Base-by-base conservation (phyloP, 2,113 vertebrate genomes). In the Sceloporus undulatus region DNA sequence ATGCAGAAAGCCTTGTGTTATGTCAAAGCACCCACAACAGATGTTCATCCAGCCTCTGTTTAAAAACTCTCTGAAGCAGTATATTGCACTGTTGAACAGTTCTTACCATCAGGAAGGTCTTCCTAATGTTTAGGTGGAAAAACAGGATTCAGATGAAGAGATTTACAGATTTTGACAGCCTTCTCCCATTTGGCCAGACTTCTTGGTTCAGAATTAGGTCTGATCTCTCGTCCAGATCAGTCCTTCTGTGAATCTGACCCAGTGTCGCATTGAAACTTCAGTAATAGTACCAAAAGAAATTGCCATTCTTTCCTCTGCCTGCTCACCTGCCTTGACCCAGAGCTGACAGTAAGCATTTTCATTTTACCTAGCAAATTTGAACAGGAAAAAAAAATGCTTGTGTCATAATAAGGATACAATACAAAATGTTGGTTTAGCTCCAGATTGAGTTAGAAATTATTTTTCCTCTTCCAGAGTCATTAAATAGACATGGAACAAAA, bases 401-500 rank as follows among this genome's bases (percentile, higher is more conserved):
- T 9, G 66, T 25, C 75, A 77, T 77, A 76, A 48, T 76, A 48
- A 76, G 21, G 6, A 11, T 48, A 48, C 9, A 8, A 75, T 16
- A 42, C 5, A 70, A 10, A 86, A 87, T n/a, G 85, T 9, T 86
- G 5, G 9, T 38, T 66, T 13, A 89, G 29, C 59, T 88, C 2
- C 52, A 77, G 1, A 75, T 88, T 93, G 77, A 93, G 34, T 52
- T 62, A 19, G 19, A 48, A 4, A 29, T 90, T 1, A 2, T 89
- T 85, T 65, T 88, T 34, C 70, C 38, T 2, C 13, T 3, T 38
- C 77, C 77, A 5, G 76, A 27, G 65, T 87, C 88, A 94, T 89
- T 91, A 89, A 88, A 91, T 66, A 90, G 88, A 82, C 75, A 85
- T 68, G 74, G 0, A 3, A 21, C 19, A 29, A 84, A 87, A 86